Conservation (phyloP, 1,140 invertebrate genomes). For the Steinernema feltiae region DNA sequence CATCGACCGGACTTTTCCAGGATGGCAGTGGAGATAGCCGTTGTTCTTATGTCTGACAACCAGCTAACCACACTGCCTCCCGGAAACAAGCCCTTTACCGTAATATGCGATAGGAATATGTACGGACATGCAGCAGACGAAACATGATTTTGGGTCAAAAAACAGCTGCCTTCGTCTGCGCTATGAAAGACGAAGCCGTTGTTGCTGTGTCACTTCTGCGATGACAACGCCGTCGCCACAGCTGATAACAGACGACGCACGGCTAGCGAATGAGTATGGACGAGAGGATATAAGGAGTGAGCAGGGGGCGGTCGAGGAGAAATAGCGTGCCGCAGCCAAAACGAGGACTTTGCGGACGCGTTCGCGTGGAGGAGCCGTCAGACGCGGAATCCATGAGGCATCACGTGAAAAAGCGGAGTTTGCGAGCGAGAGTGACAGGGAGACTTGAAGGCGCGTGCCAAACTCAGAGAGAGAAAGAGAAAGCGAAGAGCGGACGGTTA, state of each 20-base stretch:
- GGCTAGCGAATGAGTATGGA: constrained; percentile 12
- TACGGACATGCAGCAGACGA: neutral
- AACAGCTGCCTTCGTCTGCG: constrained; percentile 6
- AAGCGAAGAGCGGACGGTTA: neutral
- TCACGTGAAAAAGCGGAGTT: neutral
- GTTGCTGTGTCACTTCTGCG: neutral
- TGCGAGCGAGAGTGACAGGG: neutral
- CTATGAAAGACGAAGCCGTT: neutral
- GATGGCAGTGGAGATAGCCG: constrained; percentile 46
- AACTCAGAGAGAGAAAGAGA: neutral
- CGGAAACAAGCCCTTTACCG: constrained; percentile 9
- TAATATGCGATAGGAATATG: neutral
- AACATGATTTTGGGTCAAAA: neutral
- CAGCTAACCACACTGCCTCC: constrained; percentile 50
- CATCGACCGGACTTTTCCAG: no score
- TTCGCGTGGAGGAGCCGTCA: neutral
- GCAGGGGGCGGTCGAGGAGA: constrained; percentile 7
- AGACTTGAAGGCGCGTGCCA: neutral
- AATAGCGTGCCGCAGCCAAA: constrained; percentile 13
- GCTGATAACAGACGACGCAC: constrained; percentile 13
- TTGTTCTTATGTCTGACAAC: constrained; percentile 37
- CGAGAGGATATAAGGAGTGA: constrained; percentile 15
- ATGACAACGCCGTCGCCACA: constrained; percentile 8
- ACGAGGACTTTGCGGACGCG: neutral
- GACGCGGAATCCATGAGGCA: neutral